Evolutionary conservation across 2,888 invertebrate species (phyloP).

Genomic region (Conops quadrifasciatus): DNA sequence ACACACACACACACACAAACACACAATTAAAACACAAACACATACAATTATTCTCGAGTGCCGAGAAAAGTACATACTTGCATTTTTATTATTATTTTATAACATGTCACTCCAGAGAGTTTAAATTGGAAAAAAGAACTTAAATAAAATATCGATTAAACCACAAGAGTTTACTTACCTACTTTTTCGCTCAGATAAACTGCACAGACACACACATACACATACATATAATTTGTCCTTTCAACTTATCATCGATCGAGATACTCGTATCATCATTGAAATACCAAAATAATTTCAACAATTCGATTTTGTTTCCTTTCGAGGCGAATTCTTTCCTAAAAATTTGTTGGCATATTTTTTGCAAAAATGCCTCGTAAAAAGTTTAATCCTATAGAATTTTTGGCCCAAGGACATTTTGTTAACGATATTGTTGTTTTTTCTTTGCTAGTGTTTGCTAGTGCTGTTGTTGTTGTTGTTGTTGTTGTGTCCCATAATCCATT

Average conservation of each 20-base stretch:
- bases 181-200: conserved; percentile 7
- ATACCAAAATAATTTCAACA: neutral
- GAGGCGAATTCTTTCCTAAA: conserved; percentile 34
- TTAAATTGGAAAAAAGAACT: too few relatives aligned
- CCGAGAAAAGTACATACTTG: neutral
- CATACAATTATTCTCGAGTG: too few relatives aligned
- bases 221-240: neutral
- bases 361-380: conserved; percentile 54
- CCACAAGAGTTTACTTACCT: conserved; percentile 3
- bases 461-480: too few relatives aligned
- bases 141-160: conserved; percentile 30
- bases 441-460: too few relatives aligned
- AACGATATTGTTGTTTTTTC: neutral
- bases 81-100: conserved; percentile 9
- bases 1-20: too few relatives aligned
- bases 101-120: neutral
- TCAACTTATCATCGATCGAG: too few relatives aligned
- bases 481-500: too few relatives aligned
- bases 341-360: conserved; percentile 52
- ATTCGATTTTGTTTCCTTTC: conserved; percentile 15
- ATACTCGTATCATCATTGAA: conserved; percentile 3
- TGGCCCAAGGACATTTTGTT: conserved; percentile 55
- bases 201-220: neutral
- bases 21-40: too few relatives aligned
- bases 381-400: conserved; percentile 57